Evolutionary conservation across 2,888 invertebrate genomes (phyloP).

Genomic region (Nebria salina): DNA sequence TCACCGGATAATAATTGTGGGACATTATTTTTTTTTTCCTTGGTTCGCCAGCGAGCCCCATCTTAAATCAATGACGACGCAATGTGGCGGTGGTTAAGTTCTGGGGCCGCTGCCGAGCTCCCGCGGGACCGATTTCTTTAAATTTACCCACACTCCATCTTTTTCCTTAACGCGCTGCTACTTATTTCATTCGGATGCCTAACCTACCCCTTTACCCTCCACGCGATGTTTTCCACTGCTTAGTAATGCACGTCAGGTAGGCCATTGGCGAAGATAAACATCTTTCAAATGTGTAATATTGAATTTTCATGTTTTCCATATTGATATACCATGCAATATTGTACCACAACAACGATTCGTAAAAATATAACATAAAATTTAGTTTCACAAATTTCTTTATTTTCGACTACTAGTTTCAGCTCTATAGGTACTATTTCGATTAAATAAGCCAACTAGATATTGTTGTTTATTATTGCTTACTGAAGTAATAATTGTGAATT

Average conservation of each 20-base stretch:
- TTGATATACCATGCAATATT: not conserved
- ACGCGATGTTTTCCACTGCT: not conserved
- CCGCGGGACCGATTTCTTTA: conserved; percentile 27
- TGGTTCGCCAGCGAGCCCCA: conserved; percentile 15
- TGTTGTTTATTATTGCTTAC: too few relatives aligned
- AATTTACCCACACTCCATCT: conserved; percentile 6
- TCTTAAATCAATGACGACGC: conserved; percentile 30
- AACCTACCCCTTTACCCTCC: not conserved
- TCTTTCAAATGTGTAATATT: conserved; percentile 3
- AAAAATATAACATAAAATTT: too few relatives aligned
- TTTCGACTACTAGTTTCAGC: too few relatives aligned
- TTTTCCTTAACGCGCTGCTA: conserved; percentile 2
- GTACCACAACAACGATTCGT: too few relatives aligned
- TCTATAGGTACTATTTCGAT: too few relatives aligned
- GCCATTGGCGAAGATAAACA: not conserved
- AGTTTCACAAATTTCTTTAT: too few relatives aligned
- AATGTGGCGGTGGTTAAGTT: not conserved
- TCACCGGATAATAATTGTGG: conserved; percentile 26
- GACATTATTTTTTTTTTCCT: conserved; percentile 25
- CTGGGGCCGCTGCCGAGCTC: not conserved
- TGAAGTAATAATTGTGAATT: too few relatives aligned
- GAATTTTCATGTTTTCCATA: conserved; percentile 25
- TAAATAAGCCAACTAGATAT: too few relatives aligned
- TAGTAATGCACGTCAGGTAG: not conserved
- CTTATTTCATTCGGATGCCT: conserved; percentile 4